Conservation (phyloP, 2,797 vertebrate genomes). For the Ispidina picta region DNA sequence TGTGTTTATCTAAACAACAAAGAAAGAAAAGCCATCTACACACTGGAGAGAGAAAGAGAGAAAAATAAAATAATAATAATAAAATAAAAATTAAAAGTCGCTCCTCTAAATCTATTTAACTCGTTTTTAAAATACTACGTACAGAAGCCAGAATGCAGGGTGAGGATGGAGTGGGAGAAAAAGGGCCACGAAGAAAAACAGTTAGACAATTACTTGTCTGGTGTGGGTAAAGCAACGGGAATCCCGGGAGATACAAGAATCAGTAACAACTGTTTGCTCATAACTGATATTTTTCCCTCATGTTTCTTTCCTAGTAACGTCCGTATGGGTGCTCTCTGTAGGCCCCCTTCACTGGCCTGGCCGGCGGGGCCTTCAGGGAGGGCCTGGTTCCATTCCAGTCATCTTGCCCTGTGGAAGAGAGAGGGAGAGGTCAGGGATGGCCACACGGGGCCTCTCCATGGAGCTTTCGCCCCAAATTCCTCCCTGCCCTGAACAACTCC, state of each 20-base stretch:
- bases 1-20: conserved; percentile 83
- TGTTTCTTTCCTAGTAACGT: conserved; percentile 88
- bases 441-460: accelerated
- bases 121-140: conserved; percentile 79
- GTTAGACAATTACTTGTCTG: conserved; percentile 99
- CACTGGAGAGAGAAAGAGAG: conserved; percentile 45
- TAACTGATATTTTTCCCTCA: conserved; percentile 79
- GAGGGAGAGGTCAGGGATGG: not conserved
- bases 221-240: conserved; percentile 95
- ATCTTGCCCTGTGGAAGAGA: conserved; percentile 85
- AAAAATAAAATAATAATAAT: conserved; percentile 4
- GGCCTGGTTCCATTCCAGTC: conserved; percentile 91
- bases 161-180: conserved; percentile 80
- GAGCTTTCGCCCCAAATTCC: not conserved
- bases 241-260: conserved; percentile 94
- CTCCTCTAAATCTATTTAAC: conserved; percentile 84
- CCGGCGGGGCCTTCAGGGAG: conserved; percentile 86
- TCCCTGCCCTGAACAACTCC: accelerated
- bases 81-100: conserved; percentile 62
- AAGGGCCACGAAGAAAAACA: conserved; percentile 87
- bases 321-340: conserved; percentile 96
- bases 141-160: conserved; percentile 83
- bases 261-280: conserved; percentile 88
- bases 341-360: conserved; percentile 87
- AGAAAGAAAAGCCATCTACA: conserved; percentile 81